Base-by-base conservation (phyloP, 2,888 invertebrate genomes). In the Andricus curvator region DNA sequence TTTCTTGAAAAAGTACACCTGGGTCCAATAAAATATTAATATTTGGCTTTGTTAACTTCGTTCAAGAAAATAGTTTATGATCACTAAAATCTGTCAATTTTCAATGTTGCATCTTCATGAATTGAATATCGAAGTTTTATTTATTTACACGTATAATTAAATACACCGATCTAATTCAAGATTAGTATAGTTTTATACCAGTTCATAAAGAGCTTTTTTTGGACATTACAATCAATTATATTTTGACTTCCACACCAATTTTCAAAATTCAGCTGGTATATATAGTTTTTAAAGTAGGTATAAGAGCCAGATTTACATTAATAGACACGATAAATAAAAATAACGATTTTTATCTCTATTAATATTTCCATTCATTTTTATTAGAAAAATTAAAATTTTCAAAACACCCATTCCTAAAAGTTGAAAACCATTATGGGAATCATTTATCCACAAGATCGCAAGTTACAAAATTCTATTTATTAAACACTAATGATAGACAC, bases 401-500 rank as follows among this genome's bases (percentile, higher is more conserved):
- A 11, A 29, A 29, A 17, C 15, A 5, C 13, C 13, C 29, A 29
- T 64, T 25, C 25, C 29, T 62, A 29, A 29, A 5, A 64, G 4
- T 25, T 29, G 29, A 29, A 64, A 25, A 29, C 29, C 22, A 17
- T 22, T 64, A 17, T 29, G 17, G 15, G 29, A 64, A 29, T 64
- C 25, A 25, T 1, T 25, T 62, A 22, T 62, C 29, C 17, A 17
- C 29, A 64, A 4, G 11, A 8, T 64, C 22, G 20, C 25, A 51
- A 29, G 4, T 29, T 70, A 70, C 20, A 70, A 70, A 70, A 70
- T 25, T 68, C 15, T 15, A 22, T 70, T 48, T 29, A 70, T 20
- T 70, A 29, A 70, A 29, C 44, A 15, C 68, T 68, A 68, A 48
- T 48, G 4, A 70, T 51, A 70, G 70, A 70, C 70, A 70, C 51